Percentiles rank a stretch among this genome's conserved stretches.
phyloP scores from a whole-genome alignment of 2,888 invertebrate species.

The Hydriomena furcata region DNA sequence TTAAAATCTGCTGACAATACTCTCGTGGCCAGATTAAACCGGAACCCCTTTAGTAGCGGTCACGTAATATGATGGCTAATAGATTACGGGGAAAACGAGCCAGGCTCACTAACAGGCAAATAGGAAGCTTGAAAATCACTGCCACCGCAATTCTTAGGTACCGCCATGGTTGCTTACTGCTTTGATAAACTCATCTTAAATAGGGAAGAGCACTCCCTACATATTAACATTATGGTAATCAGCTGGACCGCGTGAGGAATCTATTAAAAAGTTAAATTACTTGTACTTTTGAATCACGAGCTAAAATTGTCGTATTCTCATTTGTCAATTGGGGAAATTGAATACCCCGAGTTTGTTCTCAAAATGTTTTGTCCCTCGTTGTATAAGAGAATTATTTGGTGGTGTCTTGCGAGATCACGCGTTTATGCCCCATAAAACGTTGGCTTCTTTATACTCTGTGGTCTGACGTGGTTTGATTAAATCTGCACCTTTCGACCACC shows the following conservation, averaged over 20 bases:
- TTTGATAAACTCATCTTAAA: conserved; percentile 20
- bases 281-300: conserved; percentile 33
- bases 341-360: conserved; percentile 7
- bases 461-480: conserved; percentile 26
- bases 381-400: conserved; percentile 23
- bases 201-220: conserved; percentile 48
- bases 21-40: conserved; percentile 32
- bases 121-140: too few species aligned
- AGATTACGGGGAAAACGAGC: too few species aligned
- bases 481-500: conserved; percentile 14
- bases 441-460: conserved; percentile 16
- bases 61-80: background rate
- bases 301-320: conserved; percentile 21
- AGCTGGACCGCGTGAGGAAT: conserved; percentile 45
- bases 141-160: too few species aligned
- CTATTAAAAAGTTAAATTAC: conserved; percentile 58
- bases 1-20: conserved; percentile 56
- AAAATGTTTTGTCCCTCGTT: conserved; percentile 14
- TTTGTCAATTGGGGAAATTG: conserved; percentile 15
- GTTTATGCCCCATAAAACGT: conserved; percentile 31
- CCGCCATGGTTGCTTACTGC: background rate
- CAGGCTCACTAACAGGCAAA: too few species aligned
- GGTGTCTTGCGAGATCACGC: conserved; percentile 21
- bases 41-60: background rate
- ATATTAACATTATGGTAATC: conserved; percentile 57